phyloP scores from a whole-genome alignment of 1,140 invertebrate species.

The Leptinotarsa undecemlineata region DNA sequence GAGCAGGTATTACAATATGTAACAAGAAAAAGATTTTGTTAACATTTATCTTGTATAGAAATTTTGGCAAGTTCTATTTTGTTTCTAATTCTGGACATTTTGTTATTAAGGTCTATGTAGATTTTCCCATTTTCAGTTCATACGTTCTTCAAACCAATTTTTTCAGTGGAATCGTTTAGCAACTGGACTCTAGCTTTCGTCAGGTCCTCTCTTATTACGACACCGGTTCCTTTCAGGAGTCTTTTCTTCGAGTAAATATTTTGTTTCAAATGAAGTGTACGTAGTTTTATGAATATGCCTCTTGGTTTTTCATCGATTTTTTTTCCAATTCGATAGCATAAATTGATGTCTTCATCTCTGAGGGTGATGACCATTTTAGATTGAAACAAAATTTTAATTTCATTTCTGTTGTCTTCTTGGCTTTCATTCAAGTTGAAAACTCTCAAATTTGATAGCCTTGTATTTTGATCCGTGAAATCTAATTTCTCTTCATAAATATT shows the following conservation, averaged over 20 bases:
- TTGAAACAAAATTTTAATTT: not conserved
- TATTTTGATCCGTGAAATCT: too few species aligned
- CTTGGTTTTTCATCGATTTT: constrained; percentile 6
- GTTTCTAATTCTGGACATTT: not conserved
- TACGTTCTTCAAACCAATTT: not conserved
- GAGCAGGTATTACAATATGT: too few species aligned
- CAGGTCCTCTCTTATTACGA: not conserved
- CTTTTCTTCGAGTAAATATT: not conserved
- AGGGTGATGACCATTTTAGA: not conserved
- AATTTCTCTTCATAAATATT: too few species aligned
- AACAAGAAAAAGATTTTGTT: too few species aligned
- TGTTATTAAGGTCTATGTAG: not conserved
- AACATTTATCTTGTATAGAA: not conserved
- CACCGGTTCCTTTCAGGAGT: constrained; percentile 6
- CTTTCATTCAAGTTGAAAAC: too few species aligned
- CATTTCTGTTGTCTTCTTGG: not conserved
- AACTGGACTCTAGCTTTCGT: not conserved
- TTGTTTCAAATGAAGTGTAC: not conserved
- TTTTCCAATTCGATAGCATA: constrained; percentile 10
- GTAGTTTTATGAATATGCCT: constrained; percentile 4
- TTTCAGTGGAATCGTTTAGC: not conserved
- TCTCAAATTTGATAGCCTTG: too few species aligned
- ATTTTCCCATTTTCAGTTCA: not conserved
- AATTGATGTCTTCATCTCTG: constrained; percentile 8
- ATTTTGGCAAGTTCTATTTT: not conserved